Evolutionary conservation across 2,113 vertebrate genomes (phyloP), one percentile per base, ranked within the genome.

Genomic region (Tupaia chinensis): DNA sequence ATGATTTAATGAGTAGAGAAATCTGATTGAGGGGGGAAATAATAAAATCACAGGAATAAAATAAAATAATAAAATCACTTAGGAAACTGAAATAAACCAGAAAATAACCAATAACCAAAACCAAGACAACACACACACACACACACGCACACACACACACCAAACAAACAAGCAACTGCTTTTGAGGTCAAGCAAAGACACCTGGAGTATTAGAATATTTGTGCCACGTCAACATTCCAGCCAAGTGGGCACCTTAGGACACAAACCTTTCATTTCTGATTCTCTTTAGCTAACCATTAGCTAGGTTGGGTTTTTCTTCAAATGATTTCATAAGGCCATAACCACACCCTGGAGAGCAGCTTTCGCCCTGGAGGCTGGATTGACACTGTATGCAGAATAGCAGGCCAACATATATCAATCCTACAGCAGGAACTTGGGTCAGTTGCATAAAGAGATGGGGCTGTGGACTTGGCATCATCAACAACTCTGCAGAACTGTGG

Each of bases 391-490:
- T 16, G 34, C 23, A 60, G 76, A 34, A 81, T 1, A 15, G 53
- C 19, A 82, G 54, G 17, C 22, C 68, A 34, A 20, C 29, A 8
- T 9, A 6, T 4, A 19, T 19, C 15, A 44, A 0, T 4, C 32
- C 9, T 2, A 0, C 11, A 27, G 53, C 25, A 74, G 84, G 65
- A 32, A 5, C n/a, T 27, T 19, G 6, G 1, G 8, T 29, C 25
- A 7, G n/a, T 22, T 34, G 7, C 79, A 79, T 19, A 32, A 44
- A 19, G 66, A 68, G 65, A 77, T 60, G 23, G 58, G 20, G 3
- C 16, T 44, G 4, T 12, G 5, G 23, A 3, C 6, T 3, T 29
- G 32, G 32, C 9, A 22, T 56, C 61, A 3, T 3, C 4, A 11
- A 14, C 23, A 25, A 58, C 19, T 34, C 22, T 60, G 20, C 27